Evolutionary conservation across 2,888 invertebrate genomes (phyloP).

Genomic region (Chloroclysta siterata): DNA sequence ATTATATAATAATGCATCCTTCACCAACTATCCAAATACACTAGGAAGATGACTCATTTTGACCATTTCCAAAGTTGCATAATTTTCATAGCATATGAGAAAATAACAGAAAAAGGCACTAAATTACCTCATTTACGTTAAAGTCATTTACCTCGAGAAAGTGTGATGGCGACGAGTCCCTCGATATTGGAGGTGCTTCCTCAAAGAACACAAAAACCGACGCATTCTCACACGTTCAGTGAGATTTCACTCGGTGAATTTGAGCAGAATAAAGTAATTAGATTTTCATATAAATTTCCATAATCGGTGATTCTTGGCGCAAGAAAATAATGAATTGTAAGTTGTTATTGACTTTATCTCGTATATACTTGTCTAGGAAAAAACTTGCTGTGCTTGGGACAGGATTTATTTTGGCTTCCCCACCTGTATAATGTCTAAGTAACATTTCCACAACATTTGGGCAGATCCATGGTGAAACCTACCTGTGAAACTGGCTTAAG

Average conservation of each 20-base stretch:
- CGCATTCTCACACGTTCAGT: slow-evolving; percentile 40
- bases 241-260: too few species aligned
- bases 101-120: slow-evolving; percentile 66
- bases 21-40: background rate
- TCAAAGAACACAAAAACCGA: slow-evolving; percentile 36
- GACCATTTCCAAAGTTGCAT: background rate
- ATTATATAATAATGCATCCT: too few species aligned
- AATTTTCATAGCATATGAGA: slow-evolving; percentile 46
- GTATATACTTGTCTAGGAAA: too few species aligned
- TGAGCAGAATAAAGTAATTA: slow-evolving; percentile 35
- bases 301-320: slow-evolving; percentile 15
- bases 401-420: too few species aligned
- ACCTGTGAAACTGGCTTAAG: too few species aligned
- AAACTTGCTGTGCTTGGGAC: too few species aligned
- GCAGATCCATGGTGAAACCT: too few species aligned
- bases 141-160: slow-evolving; percentile 64
- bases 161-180: slow-evolving; percentile 56
- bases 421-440: too few species aligned
- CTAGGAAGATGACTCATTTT: background rate
- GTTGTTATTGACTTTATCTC: background rate
- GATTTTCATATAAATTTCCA: slow-evolving; percentile 33
- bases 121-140: too few species aligned
- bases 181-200: slow-evolving; percentile 42
- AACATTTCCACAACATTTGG: too few species aligned
- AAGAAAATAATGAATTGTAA: slow-evolving; percentile 4